Conservation (phyloP, 1,140 invertebrate genomes). For the Uloborus diversus region DNA sequence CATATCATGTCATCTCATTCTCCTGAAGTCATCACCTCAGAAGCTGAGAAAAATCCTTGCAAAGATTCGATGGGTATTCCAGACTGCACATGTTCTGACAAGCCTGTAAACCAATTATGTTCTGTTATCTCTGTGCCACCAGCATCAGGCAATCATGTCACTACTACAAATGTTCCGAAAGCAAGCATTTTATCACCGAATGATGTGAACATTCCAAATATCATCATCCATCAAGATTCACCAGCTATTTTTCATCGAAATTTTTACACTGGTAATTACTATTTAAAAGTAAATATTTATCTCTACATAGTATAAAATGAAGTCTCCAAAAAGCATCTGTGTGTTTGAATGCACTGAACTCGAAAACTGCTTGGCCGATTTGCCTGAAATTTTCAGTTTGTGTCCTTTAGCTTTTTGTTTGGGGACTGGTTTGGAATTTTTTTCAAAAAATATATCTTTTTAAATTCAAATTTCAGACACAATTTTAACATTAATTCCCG, state of each 20-base stretch:
- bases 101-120: conserved; percentile 12
- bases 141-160: not conserved
- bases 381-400: no score
- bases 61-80: not conserved
- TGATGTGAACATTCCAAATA: conserved; percentile 26
- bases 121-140: conserved; percentile 42
- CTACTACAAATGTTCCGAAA: no score
- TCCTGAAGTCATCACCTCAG: conserved; percentile 16
- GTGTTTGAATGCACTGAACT: no score
- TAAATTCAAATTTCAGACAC: no score
- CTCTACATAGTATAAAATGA: no score
- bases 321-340: no score
- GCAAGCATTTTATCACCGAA: conserved; percentile 10
- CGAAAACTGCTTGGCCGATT: no score
- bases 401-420: no score
- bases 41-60: not conserved
- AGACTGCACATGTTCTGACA: conserved; percentile 21
- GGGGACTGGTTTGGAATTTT: no score
- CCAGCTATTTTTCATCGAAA: conserved; percentile 30
- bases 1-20: conserved; percentile 24
- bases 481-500: no score
- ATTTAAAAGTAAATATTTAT: no score
- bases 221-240: conserved; percentile 37
- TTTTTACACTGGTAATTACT: conserved; percentile 50
- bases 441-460: no score